phyloP scores from a whole-genome alignment of 2,888 invertebrate genomes.

The Protodeltote pygarga region DNA sequence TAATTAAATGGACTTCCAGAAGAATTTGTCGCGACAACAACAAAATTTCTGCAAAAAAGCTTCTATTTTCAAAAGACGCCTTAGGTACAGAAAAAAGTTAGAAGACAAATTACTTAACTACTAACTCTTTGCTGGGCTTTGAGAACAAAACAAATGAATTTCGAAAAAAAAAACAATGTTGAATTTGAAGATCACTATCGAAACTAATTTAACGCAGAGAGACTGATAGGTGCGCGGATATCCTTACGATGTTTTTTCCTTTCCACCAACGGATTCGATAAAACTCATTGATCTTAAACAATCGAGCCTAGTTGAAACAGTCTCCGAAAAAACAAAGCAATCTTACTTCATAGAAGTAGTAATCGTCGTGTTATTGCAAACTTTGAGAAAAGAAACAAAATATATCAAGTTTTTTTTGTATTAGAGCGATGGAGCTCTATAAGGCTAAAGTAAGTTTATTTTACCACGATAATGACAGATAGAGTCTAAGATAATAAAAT shows the following conservation, averaged over 20 bases:
- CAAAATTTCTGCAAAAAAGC: no score
- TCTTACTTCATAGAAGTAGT: slow-evolving; percentile 23
- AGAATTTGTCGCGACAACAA: no score
- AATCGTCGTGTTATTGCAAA: slow-evolving; percentile 8
- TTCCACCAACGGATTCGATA: slow-evolving; percentile 14
- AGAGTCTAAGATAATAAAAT: no score
- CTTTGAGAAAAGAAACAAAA: slow-evolving; percentile 6
- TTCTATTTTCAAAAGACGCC: no score
- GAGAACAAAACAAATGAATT: background rate
- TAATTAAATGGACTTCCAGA: no score
- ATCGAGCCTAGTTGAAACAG: slow-evolving; percentile 13
- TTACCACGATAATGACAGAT: no score
- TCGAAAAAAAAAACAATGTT: slow-evolving; percentile 12
- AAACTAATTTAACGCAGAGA: slow-evolving; percentile 13
- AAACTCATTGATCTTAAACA: slow-evolving; percentile 25
- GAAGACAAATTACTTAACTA: background rate
- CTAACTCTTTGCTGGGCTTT: no score
- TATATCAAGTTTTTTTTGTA: slow-evolving; percentile 2
- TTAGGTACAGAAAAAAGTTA: background rate
- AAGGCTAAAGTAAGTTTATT: no score
- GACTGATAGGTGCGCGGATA: slow-evolving; percentile 29
- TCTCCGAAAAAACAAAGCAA: slow-evolving; percentile 35
- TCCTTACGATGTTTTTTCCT: slow-evolving; percentile 52
- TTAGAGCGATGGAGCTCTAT: no score
- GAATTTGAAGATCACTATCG: slow-evolving; percentile 11